These are phyloP conservation scores for Melinaea marsaeus DNA, from an alignment of 2,888 invertebrate genomes.

Conservation along the genomic window DNA sequence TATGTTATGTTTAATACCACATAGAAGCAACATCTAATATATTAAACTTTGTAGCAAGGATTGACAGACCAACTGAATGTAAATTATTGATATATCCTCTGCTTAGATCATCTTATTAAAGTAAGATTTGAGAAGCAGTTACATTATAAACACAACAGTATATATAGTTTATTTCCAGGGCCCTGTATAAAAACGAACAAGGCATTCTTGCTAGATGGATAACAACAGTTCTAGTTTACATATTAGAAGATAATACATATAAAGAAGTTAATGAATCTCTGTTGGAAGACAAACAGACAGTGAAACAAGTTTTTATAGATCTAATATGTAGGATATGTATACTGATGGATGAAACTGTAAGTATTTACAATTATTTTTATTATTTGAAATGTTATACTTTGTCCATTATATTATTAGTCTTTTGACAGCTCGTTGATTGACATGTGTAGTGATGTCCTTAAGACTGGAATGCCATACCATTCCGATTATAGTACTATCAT, in stretches of 20 bases:
- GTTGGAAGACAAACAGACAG: constrained; percentile 31
- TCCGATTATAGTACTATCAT: no score
- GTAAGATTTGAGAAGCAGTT: no score
- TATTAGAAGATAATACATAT: constrained; percentile 40
- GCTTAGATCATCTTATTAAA: no score
- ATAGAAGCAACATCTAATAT: no score
- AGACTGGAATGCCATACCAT: not conserved
- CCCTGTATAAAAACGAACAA: constrained; percentile 62
- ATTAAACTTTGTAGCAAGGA: no score
- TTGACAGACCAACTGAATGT: no score
- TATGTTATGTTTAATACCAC: no score
- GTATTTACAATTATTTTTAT: no score
- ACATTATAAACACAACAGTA: not conserved
- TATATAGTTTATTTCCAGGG: constrained; percentile 41
- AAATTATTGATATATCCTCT: no score
- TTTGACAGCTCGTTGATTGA: not conserved
- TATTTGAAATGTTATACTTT: not conserved
- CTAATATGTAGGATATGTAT: constrained; percentile 29
- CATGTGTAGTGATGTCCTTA: not conserved
- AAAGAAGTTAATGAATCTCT: constrained; percentile 33
- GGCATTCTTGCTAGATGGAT: constrained; percentile 52
- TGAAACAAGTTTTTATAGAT: constrained; percentile 36
- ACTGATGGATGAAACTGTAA: constrained; percentile 55
- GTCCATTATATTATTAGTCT: not conserved
- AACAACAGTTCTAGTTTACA: constrained; percentile 40